Conservation (phyloP, 30 jellyfish, hydroid and myxozoan species). For the Pelagia noctiluca region DNA sequence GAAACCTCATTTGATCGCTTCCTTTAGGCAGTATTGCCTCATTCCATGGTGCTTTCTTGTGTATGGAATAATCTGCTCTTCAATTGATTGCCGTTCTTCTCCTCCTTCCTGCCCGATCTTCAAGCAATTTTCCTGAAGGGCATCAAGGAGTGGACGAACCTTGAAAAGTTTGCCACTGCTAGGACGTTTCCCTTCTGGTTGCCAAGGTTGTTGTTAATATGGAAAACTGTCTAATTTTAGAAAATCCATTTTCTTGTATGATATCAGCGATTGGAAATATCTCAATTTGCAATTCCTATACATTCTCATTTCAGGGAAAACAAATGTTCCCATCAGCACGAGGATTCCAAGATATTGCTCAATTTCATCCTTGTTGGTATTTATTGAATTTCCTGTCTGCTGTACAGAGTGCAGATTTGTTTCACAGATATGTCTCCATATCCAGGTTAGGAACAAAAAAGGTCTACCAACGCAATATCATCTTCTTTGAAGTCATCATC, state of each 20-base stretch:
- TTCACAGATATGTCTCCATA: no score
- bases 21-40: constrained; percentile 70
- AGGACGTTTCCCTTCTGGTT: constrained; percentile 6
- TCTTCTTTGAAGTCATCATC: no score
- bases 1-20: constrained; percentile 77
- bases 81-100: constrained; percentile 59
- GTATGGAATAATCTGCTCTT: constrained; percentile 70
- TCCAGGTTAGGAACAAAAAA: no score
- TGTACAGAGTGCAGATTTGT: not conserved
- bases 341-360: not conserved
- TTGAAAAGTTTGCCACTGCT: constrained; percentile 3
- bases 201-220: not conserved
- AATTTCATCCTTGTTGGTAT: not conserved
- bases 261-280: not conserved
- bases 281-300: not conserved
- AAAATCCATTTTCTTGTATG: not conserved
- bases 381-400: no score
- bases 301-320: not conserved
- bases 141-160: constrained; percentile 30
- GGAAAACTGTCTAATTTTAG: not conserved
- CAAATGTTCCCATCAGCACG: not conserved
- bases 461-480: no score
- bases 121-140: constrained; percentile 29
- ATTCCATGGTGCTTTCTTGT: constrained; percentile 48
- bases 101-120: constrained; percentile 60